Percentiles rank a stretch among this genome's conserved stretches.
Conservation (phyloP, 2,888 invertebrate genomes). For the Tetranychus truncatus region DNA sequence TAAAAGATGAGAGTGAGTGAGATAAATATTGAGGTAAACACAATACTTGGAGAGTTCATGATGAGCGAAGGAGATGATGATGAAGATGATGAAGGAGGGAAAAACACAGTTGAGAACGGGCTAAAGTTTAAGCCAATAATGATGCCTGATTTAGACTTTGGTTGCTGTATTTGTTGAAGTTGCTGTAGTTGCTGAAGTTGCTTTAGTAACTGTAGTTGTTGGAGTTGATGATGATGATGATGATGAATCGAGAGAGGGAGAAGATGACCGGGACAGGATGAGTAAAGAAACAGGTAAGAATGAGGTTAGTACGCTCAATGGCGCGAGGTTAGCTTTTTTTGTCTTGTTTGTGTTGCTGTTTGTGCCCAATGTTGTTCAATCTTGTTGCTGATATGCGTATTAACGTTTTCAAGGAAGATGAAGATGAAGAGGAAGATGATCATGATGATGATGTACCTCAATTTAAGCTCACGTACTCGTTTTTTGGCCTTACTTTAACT, state of each 20-base stretch:
- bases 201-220: no score
- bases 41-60: not conserved
- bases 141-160: no score
- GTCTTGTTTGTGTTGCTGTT: not conserved
- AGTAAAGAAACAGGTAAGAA: not conserved
- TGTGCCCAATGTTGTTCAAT: conserved; percentile 1
- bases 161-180: no score
- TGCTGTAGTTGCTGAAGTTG: no score
- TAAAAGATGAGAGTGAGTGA: not conserved
- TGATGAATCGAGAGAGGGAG: not conserved
- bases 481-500: not conserved
- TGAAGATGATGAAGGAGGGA: not conserved
- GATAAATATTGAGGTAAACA: not conserved
- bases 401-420: not conserved
- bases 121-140: not conserved
- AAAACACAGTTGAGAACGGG: not conserved
- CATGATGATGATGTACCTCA: not conserved
- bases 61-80: not conserved
- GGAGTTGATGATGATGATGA: not conserved
- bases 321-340: not conserved
- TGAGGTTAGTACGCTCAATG: conserved; percentile 1
- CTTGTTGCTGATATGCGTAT: not conserved
- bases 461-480: not conserved
- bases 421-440: not conserved
- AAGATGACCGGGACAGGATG: not conserved